phyloP scores from a whole-genome alignment of 1,140 invertebrate species.

The Neelides sp. region DNA sequence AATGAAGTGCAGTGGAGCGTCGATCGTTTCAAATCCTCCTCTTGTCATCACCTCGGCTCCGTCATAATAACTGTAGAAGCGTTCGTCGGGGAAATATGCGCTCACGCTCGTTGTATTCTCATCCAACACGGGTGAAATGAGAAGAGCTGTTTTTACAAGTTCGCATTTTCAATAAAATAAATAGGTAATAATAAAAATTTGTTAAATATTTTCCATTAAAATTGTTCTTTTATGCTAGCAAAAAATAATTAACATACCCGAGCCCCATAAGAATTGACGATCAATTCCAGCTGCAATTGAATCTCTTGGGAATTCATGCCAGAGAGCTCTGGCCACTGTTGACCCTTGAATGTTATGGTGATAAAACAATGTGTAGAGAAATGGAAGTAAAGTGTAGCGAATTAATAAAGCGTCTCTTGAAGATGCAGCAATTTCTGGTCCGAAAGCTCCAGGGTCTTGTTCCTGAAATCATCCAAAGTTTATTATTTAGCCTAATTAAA shows the following conservation, averaged over 20 bases:
- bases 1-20: constrained; percentile 47
- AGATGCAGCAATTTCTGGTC: constrained; percentile 48
- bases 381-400: constrained; percentile 52
- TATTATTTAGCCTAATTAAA: not conserved
- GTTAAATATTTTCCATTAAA: not conserved
- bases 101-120: constrained; percentile 22
- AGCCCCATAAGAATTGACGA: constrained; percentile 34
- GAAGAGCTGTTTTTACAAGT: constrained; percentile 26
- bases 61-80: constrained; percentile 58
- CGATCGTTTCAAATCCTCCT: constrained; percentile 4
- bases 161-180: constrained; percentile 32
- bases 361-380: constrained; percentile 40
- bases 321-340: constrained; percentile 38
- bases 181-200: not conserved
- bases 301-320: constrained; percentile 36
- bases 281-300: constrained; percentile 28
- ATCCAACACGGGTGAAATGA: constrained; percentile 31
- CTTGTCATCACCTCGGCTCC: constrained; percentile 34
- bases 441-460: constrained; percentile 65
- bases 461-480: constrained; percentile 40
- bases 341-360: constrained; percentile 34
- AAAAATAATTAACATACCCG: constrained; percentile 37
- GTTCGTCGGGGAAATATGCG: constrained; percentile 37
- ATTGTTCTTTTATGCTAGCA: not conserved
- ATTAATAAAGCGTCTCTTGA: constrained; percentile 47